Base-by-base conservation (phyloP, 2,113 vertebrate species). In the Platysteira castanea region DNA sequence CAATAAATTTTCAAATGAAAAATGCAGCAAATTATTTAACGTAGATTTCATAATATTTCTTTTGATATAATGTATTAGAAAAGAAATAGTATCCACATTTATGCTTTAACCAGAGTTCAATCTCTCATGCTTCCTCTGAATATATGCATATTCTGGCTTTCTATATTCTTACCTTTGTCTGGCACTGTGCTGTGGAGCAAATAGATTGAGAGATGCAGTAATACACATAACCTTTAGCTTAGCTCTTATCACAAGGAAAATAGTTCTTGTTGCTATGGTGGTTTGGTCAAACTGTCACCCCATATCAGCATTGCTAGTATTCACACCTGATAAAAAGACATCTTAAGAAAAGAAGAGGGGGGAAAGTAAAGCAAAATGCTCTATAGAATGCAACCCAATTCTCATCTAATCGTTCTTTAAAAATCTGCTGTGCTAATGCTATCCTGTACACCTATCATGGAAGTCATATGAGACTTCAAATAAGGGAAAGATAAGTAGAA, bases 251-350 rank as follows among this genome's bases (percentile, higher is more conserved):
- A 75, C 76, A 84, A 59, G 77, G 92, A 95, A 97, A 97, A 93
- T 61, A 80, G 77, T 87, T 82, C 63, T 89, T 90, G 83, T 93
- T 97, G 87, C 92, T 76, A 95, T 93, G 89, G 93, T 30, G 61
- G 84, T 91, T 91, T 87, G 91, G 75, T 93, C 94, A 97, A 80
- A 83, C 82, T 93, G 87, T 97, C 91, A 97, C 60, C 64, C 74
- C 60, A 9, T 69, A 94, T 97, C 95, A 96, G 56, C 89, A 73
- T n/a, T 89, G 64, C 76, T 64, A 96, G 42, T n/a, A 90, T 92
- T 97, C 90, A 96, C 68, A 96, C 90, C 97, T 80, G 90, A 96
- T 91, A 94, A 91, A 94, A 77, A 93, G 65, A 65, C 90, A 41
- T 8, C 84, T 90, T 50, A 41, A 93, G 82, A 89, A 70, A 85